A percentile compares a stretch with the other conserved stretches of the same genome.
These are phyloP conservation scores for Todus mexicanus DNA, from an alignment of 2,797 vertebrate genomes.

Conservation along the genomic window DNA sequence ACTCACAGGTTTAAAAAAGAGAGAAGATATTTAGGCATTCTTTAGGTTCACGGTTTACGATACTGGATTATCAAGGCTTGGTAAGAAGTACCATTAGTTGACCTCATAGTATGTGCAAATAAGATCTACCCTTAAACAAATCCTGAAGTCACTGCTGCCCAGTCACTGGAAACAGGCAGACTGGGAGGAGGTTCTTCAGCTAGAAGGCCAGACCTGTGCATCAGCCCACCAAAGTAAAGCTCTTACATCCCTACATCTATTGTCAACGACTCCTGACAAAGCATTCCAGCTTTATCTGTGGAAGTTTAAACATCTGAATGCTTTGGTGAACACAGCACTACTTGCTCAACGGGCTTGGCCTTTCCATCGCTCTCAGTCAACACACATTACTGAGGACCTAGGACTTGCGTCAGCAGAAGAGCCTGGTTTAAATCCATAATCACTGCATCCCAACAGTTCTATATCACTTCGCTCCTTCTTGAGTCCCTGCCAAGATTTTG, in stretches of 20 bases:
- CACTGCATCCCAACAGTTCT: not conserved
- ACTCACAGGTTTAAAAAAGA: no score
- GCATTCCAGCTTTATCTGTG: rapidly evolving
- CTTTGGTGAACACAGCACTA: not conserved
- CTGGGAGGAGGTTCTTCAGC: not conserved
- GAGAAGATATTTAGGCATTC: not conserved
- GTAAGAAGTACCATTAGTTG: rapidly evolving
- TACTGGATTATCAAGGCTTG: not conserved
- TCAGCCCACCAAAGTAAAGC: not conserved
- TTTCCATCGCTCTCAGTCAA: rapidly evolving
- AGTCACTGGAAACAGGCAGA: rapidly evolving
- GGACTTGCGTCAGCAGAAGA: not conserved
- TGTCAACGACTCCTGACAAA: rapidly evolving
- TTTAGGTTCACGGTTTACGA: no score
- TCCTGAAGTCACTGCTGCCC: rapidly evolving
- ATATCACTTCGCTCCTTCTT: not conserved
- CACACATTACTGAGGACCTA: not conserved
- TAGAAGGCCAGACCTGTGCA: not conserved
- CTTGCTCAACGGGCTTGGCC: not conserved
- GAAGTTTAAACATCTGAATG: rapidly evolving
- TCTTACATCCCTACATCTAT: not conserved
- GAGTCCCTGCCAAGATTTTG: not conserved
- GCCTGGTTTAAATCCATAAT: not conserved
- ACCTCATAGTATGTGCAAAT: not conserved
- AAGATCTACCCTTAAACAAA: not conserved